phyloP scores from a whole-genome alignment of 1,140 invertebrate genomes.

The Drosophila aff. region DNA sequence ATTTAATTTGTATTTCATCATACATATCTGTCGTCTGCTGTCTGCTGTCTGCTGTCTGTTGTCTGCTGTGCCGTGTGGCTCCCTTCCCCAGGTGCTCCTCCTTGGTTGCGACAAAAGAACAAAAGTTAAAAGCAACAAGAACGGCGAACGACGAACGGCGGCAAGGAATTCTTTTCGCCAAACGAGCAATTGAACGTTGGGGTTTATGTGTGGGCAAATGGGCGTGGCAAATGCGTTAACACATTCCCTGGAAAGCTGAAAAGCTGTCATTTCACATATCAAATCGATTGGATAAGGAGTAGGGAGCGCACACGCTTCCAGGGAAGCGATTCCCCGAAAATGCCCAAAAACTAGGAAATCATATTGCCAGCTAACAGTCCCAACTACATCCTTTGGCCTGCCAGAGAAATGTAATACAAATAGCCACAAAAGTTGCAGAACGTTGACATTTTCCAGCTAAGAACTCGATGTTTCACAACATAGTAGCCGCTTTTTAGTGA shows the following conservation, averaged over 20 bases:
- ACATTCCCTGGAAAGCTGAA: conserved; percentile 17
- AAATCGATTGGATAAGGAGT: conserved; percentile 1
- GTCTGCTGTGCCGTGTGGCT: not conserved
- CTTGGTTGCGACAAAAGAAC: conserved; percentile 41
- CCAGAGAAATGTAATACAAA: not conserved
- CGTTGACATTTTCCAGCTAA: not conserved
- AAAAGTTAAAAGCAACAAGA: conserved; percentile 49
- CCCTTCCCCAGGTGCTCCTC: conserved; percentile 3
- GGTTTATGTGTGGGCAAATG: conserved; percentile 41
- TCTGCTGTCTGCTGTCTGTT: not conserved
- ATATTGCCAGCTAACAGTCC: not conserved
- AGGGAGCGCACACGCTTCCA: no score
- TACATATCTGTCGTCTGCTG: conserved; percentile 61
- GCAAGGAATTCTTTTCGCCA: conserved; percentile 40
- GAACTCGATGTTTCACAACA: not conserved
- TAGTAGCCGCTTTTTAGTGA: not conserved
- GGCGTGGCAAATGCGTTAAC: conserved; percentile 46
- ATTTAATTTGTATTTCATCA: conserved; percentile 84
- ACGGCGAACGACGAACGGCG: not conserved
- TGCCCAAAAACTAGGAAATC: not conserved
- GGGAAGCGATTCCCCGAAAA: no score
- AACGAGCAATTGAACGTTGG: conserved; percentile 67
- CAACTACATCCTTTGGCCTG: not conserved
- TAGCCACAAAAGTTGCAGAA: not conserved
- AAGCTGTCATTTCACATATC: conserved; percentile 6